These are phyloP conservation scores for Agrotis exclamationis DNA, from an alignment of 2,888 invertebrate genomes.

Conservation along the genomic window DNA sequence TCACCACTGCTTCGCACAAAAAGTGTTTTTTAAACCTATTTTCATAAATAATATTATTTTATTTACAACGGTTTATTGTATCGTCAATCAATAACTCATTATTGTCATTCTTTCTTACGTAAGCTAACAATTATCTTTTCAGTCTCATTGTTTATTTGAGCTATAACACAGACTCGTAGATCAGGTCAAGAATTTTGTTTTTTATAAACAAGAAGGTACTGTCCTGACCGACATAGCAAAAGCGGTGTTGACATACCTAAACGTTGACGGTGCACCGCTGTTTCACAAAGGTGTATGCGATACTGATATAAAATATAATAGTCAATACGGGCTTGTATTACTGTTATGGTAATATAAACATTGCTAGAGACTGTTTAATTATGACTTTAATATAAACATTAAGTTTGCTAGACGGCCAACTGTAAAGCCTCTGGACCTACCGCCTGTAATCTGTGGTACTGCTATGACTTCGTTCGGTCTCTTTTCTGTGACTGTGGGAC, in stretches of 20 bases:
- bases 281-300: constrained; percentile 32
- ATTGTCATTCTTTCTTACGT: background rate
- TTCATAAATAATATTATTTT: no score
- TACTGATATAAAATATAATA: constrained; percentile 40
- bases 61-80: no score
- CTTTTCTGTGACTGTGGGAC: no score
- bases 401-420: background rate
- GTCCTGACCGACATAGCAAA: constrained; percentile 9
- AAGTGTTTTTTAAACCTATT: no score
- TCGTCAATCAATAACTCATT: background rate
- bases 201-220: background rate
- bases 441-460: background rate
- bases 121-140: background rate
- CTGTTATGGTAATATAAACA: constrained; percentile 13
- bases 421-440: background rate
- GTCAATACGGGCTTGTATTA: constrained; percentile 3
- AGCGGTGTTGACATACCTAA: constrained; percentile 30
- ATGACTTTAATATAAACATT: constrained; percentile 37
- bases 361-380: background rate
- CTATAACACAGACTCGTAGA: constrained; percentile 8
- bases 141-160: background rate
- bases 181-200: constrained; percentile 33
- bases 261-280: constrained; percentile 1
- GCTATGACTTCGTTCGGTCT: no score
- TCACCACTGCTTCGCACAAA: no score